phyloP scores from a whole-genome alignment of 2,888 invertebrate genomes.

The Dermolepida albohirtum region DNA sequence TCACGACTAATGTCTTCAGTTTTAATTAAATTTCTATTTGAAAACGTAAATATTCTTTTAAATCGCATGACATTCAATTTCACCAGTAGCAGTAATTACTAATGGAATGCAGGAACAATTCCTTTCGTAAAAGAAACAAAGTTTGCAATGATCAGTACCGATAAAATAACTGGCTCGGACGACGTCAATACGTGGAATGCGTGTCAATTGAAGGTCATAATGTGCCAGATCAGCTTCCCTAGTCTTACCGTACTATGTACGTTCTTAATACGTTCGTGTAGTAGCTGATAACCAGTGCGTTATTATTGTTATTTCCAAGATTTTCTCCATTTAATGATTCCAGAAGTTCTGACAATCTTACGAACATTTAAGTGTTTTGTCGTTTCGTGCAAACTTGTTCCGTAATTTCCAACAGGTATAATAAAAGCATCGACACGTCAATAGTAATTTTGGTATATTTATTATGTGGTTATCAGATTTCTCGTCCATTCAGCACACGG shows the following conservation, averaged over 20 bases:
- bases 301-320: too few species aligned
- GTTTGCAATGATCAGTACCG: slow-evolving; percentile 1
- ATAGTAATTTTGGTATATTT: slow-evolving; percentile 22
- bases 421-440: slow-evolving; percentile 29
- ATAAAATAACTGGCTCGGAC: neutral
- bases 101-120: slow-evolving; percentile 9
- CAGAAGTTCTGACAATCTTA: too few species aligned
- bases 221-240: neutral
- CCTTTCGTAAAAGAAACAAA: neutral
- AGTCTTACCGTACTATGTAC: neutral
- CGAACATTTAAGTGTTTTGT: too few species aligned
- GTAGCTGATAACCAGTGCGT: too few species aligned
- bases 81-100: slow-evolving; percentile 9
- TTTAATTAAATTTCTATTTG: slow-evolving; percentile 12
- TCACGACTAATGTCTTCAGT: slow-evolving; percentile 11
- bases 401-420: slow-evolving; percentile 17
- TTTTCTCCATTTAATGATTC: too few species aligned
- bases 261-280: neutral
- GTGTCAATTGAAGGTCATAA: slow-evolving; percentile 12
- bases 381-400: slow-evolving; percentile 1
- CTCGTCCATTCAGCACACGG: too few species aligned
- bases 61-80: neutral
- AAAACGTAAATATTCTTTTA: neutral
- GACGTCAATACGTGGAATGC: neutral
- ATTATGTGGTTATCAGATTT: too few species aligned